Evolutionary conservation across 1,140 invertebrate genomes (phyloP).

Genomic region (Melipona quadrifasciata): DNA sequence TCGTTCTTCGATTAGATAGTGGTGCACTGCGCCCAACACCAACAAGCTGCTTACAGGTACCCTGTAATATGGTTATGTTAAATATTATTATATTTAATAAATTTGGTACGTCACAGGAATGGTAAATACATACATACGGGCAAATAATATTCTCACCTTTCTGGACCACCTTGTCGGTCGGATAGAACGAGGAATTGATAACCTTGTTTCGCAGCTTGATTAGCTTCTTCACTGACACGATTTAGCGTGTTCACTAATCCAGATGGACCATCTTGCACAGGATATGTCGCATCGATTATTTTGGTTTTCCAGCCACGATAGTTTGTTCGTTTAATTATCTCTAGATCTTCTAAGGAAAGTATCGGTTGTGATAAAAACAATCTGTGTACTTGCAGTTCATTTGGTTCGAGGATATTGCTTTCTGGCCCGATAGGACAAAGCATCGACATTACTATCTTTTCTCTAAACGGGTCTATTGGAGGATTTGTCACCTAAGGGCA

Average conservation of each 20-base stretch:
- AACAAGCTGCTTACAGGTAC: slow-evolving; percentile 92
- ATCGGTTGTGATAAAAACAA: slow-evolving; percentile 97
- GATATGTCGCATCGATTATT: slow-evolving; percentile 95
- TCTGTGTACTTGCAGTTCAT: slow-evolving; percentile 93
- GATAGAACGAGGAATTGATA: slow-evolving; percentile 95
- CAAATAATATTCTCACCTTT: slow-evolving; percentile 77
- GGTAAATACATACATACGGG: background rate
- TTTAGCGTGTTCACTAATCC: slow-evolving; percentile 91
- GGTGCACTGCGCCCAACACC: slow-evolving; percentile 96
- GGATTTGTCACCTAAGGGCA: slow-evolving; percentile 94
- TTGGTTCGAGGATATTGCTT: slow-evolving; percentile 96
- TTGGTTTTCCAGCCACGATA: slow-evolving; percentile 95
- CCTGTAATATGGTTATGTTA: slow-evolving; percentile 69
- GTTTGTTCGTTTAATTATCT: slow-evolving; percentile 92
- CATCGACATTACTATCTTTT: slow-evolving; percentile 99
- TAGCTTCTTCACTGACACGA: slow-evolving; percentile 91
- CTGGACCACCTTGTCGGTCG: slow-evolving; percentile 89
- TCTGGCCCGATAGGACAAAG: slow-evolving; percentile 95
- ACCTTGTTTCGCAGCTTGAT: slow-evolving; percentile 88
- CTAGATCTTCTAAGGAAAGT: slow-evolving; percentile 93
- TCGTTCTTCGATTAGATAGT: slow-evolving; percentile 96
- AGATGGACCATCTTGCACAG: slow-evolving; percentile 85
- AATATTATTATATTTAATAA: background rate
- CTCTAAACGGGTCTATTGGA: slow-evolving; percentile 99
- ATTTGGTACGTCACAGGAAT: background rate